Evolutionary conservation across 2,113 vertebrate genomes (phyloP).

Genomic region (Aleadryas rufinucha): DNA sequence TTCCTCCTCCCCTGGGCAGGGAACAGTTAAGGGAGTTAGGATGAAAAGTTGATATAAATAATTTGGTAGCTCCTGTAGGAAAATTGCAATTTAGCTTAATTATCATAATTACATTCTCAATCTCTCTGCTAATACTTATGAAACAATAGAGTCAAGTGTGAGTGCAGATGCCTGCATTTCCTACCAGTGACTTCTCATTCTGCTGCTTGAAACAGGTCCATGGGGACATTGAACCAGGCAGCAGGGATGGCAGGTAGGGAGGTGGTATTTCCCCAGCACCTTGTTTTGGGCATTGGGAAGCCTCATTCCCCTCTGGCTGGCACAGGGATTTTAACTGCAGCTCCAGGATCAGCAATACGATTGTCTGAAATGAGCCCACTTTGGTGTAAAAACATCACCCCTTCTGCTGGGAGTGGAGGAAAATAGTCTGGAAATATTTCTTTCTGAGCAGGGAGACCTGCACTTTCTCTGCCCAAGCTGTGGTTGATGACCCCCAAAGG

Average conservation of each 20-base stretch:
- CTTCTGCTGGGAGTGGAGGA: not conserved
- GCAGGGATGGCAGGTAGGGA: not conserved
- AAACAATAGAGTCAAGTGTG: constrained; percentile 11
- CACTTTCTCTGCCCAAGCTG: not conserved
- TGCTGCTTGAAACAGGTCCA: not conserved
- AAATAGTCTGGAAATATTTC: not conserved
- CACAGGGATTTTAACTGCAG: not conserved
- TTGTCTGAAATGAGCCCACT: not conserved
- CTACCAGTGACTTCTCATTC: not conserved
- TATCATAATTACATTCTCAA: constrained; percentile 47
- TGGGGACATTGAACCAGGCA: not conserved
- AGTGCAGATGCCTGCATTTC: not conserved
- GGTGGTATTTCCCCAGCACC: not conserved
- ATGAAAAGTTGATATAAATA: constrained; percentile 29
- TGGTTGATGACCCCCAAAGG: not conserved
- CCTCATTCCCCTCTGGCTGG: not conserved
- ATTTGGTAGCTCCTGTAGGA: constrained; percentile 16
- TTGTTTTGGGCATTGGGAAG: not conserved
- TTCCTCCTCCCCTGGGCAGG: not conserved
- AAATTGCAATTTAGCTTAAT: constrained; percentile 22
- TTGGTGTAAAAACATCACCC: not conserved
- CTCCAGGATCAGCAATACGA: not conserved
- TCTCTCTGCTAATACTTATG: not conserved
- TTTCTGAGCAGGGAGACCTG: not conserved
- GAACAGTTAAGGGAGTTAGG: not conserved